Conservation (phyloP, 2,113 vertebrate genomes). For the Pristiophorus japonicus region DNA sequence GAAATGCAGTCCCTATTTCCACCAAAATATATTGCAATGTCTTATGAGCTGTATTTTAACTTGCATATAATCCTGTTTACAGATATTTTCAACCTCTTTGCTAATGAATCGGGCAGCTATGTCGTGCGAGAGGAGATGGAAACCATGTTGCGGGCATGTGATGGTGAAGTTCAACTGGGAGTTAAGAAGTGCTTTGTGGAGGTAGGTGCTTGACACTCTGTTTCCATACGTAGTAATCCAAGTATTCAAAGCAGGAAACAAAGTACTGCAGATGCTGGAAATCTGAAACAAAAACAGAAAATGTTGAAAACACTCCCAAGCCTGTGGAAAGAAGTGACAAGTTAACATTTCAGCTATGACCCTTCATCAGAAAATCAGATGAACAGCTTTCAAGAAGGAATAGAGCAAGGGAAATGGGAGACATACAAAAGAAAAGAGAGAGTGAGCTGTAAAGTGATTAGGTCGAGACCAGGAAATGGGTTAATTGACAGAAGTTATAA, state of each 20-base stretch:
- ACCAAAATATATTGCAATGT: not conserved
- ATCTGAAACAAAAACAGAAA: not conserved
- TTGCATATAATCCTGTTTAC: conserved; percentile 38
- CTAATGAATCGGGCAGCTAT: conserved; percentile 85
- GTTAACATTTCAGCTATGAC: not conserved
- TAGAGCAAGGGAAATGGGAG: not conserved
- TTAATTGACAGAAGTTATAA: not conserved
- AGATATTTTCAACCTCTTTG: conserved; percentile 98
- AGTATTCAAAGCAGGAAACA: not conserved
- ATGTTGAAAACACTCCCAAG: not conserved
- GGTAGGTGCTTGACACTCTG: conserved; percentile 56
- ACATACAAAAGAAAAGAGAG: not conserved
- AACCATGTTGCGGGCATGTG: conserved; percentile 80
- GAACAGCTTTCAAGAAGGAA: not conserved
- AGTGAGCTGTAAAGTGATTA: not conserved
- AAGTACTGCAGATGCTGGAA: not conserved
- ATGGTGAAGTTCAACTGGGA: conserved; percentile 82
- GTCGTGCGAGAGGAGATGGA: conserved; percentile 91
- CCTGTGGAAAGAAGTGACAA: not conserved
- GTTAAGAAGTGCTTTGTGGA: conserved; percentile 88
- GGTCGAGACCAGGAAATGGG: not conserved
- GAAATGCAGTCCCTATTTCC: not conserved
- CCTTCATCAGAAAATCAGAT: not conserved
- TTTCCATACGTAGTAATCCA: fast-evolving
- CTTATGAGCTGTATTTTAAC: not conserved